Conservation (phyloP, 2,113 vertebrate species). For the Rhineura floridana region DNA sequence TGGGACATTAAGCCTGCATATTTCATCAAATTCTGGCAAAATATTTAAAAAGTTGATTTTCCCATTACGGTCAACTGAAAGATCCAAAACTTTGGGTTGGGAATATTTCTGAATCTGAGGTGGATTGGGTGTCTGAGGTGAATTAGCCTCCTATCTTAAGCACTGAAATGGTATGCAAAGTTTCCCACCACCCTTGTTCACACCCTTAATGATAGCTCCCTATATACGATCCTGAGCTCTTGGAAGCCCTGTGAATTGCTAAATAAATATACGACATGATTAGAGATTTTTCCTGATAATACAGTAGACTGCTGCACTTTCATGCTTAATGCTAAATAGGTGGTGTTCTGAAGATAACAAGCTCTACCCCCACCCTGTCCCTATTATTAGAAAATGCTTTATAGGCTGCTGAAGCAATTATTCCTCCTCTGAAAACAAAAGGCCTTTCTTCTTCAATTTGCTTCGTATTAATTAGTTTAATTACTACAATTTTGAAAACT, state of each 20-base stretch:
- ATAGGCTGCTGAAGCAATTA: neutral
- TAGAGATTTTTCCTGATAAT: neutral
- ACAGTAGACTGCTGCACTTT: neutral
- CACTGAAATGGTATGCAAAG: neutral
- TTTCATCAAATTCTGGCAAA: neutral
- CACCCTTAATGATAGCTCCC: neutral
- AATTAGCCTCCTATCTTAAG: neutral
- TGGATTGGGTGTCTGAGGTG: no score
- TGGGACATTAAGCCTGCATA: neutral
- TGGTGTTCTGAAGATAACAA: neutral
- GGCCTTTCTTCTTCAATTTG: conserved; percentile 15
- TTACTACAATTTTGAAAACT: conserved; percentile 20
- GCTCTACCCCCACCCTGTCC: neutral
- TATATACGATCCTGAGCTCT: neutral
- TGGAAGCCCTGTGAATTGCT: neutral
- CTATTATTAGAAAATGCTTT: conserved; percentile 2
- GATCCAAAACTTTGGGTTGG: no score
- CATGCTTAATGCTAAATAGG: no score
- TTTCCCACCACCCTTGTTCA: no score
- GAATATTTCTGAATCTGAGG: no score
- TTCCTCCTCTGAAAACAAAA: neutral
- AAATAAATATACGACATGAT: no score
- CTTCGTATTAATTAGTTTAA: conserved; percentile 28
- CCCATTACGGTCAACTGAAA: no score
- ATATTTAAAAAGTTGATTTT: neutral